Evolutionary conservation across 2,113 vertebrate genomes (phyloP), one percentile per base, ranked within the genome.

Genomic region (Lampris incognitus): DNA sequence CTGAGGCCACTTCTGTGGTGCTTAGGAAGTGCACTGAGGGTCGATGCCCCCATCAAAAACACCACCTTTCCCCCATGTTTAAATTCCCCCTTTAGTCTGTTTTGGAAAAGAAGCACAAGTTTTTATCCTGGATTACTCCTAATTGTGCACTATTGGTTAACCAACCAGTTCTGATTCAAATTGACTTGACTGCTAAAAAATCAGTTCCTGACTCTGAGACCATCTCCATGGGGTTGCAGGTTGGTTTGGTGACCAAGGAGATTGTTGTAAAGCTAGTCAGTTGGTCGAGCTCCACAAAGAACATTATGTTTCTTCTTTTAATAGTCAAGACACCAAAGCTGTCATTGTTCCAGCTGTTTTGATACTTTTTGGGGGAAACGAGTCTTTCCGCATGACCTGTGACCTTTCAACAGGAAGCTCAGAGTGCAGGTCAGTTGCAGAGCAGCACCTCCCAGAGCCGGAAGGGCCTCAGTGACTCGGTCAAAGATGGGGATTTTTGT

Each of bases 161-260:
- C 24, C 50, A 40, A 38, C 62, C 49, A 42, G 56, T 78, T 70
- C n/a, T 57, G 50, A 79, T 24, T 24, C 44, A 58, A 3, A n/a
- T 63, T 50, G 46, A 56, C 64, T 72, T 69, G 69, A 59, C 65
- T 80, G 64, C 79, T 76, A 65, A 74, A 67, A 74, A 24, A 81
- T 69, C 72, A 64, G 65, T 68, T 13, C 38, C 69, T 71, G 61
- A 51, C 67, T 66, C 59, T 1, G 42, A 59, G 71, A 72, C 72
- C 36, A 62, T 13, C 9, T 54, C 66, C 69, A 62, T 2, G 6
- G 52, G 7, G 10, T 73, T 40, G 73, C 69, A 69, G 48, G 57
- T 73, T 62, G 40, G 67, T n/a, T 13, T 67, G 59, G 6, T 59
- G 63, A 66, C 57, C 79, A 63, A 46, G 73, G 40, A 58, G 9